These are phyloP conservation scores for Caretta caretta DNA, from an alignment of 2,113 vertebrate genomes.

Conservation along the genomic window DNA sequence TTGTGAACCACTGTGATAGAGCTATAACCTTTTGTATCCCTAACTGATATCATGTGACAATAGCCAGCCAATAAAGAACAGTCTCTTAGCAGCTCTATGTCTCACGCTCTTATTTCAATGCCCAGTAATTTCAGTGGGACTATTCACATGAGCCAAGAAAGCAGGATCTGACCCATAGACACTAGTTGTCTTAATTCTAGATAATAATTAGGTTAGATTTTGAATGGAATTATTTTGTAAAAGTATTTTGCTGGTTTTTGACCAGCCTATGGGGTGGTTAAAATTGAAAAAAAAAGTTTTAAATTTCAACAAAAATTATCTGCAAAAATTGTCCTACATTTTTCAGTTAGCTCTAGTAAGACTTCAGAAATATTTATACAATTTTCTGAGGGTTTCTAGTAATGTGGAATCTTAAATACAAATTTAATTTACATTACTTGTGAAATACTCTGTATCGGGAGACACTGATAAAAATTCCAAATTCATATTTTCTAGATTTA, in stretches of 20 bases:
- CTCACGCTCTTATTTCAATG: background rate
- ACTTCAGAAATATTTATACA: background rate
- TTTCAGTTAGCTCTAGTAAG: conserved; percentile 18
- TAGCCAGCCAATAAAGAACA: background rate
- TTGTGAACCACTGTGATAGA: background rate
- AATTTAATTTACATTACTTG: background rate
- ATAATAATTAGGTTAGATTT: background rate
- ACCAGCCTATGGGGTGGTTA: background rate
- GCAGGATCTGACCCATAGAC: background rate
- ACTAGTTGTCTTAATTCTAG: background rate
- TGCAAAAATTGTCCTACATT: background rate
- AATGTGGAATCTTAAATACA: background rate
- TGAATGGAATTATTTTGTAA: background rate
- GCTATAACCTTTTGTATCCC: background rate
- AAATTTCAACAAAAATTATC: background rate
- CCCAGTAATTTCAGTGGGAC: background rate
- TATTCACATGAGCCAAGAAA: background rate
- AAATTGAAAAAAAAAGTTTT: background rate
- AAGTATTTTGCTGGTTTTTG: background rate
- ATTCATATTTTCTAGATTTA: background rate
- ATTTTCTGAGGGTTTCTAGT: background rate
- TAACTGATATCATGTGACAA: background rate
- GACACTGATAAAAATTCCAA: background rate
- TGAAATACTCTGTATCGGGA: background rate
- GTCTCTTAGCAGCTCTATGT: background rate